Conservation (phyloP, 2,888 invertebrate species). For the Sminthurinus aureus region DNA sequence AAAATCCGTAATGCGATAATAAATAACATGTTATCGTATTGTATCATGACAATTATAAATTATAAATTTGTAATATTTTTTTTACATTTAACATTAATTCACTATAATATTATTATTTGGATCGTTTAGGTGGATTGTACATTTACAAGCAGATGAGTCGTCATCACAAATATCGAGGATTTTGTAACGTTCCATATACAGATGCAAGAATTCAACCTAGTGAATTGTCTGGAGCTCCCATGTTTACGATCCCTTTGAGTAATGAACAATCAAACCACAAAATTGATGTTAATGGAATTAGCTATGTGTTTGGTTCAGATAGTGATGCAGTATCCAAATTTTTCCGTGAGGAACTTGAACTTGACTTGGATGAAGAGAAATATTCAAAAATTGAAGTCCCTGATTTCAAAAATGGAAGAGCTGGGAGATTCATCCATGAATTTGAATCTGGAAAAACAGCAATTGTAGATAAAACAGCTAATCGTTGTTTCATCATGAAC, state of each 20-base stretch:
- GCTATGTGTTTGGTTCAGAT: constrained; percentile 54
- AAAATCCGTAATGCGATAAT: too few species aligned
- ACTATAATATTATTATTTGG: constrained; percentile 75
- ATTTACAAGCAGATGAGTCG: constrained; percentile 77
- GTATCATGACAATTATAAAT: too few species aligned
- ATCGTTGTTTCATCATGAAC: constrained; percentile 90
- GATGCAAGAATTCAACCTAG: neutral
- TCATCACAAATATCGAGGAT: constrained; percentile 19
- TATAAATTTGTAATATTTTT: too few species aligned
- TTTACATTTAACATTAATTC: too few species aligned
- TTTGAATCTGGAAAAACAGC: constrained; percentile 77
- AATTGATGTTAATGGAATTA: constrained; percentile 58
- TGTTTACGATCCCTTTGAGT: constrained; percentile 31
- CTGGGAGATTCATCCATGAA: constrained; percentile 90
- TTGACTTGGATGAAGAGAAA: constrained; percentile 74
- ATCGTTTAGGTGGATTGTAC: constrained; percentile 73
- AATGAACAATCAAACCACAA: constrained; percentile 8
- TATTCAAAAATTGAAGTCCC: constrained; percentile 79
- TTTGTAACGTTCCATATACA: constrained; percentile 20
- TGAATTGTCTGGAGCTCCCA: constrained; percentile 10
- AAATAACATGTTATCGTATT: too few species aligned
- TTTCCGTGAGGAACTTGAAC: constrained; percentile 82
- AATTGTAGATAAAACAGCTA: constrained; percentile 77
- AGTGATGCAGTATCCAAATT: constrained; percentile 62
- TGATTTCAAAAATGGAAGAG: constrained; percentile 80